phyloP scores from a whole-genome alignment of 2,888 invertebrate genomes.

The Papilio protenor region DNA sequence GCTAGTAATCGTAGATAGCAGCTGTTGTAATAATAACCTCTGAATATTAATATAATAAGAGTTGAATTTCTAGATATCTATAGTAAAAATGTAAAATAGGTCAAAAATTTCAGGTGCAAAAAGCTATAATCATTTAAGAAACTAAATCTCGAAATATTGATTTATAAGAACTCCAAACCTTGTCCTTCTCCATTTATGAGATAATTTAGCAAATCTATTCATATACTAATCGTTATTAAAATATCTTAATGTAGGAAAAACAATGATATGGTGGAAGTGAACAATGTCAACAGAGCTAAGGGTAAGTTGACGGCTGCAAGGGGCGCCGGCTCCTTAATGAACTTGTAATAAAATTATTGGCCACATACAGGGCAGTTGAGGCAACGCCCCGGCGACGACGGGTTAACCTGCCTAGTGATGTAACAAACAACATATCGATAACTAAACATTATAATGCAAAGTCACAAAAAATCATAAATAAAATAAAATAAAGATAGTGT shows the following conservation, averaged over 20 bases:
- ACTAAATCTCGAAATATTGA: neutral
- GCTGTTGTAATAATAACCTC: neutral
- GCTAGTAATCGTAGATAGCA: neutral
- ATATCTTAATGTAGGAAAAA: neutral
- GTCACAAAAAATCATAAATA: neutral
- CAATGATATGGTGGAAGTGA: slow-evolving; percentile 45
- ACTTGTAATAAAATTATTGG: slow-evolving; percentile 84
- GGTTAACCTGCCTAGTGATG: slow-evolving; percentile 75
- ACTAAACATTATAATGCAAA: neutral
- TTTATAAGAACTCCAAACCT: neutral
- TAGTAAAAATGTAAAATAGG: no score
- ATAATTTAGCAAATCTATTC: neutral
- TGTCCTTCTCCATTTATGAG: neutral
- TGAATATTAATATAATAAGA: neutral
- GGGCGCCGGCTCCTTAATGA: slow-evolving; percentile 74
- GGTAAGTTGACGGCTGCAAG: slow-evolving; percentile 65
- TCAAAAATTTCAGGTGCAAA: no score
- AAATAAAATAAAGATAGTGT: neutral
- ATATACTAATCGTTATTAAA: neutral
- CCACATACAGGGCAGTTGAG: slow-evolving; percentile 79
- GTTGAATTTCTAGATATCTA: no score
- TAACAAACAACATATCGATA: slow-evolving; percentile 53
- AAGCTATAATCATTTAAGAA: neutral
- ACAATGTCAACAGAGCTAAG: slow-evolving; percentile 55
- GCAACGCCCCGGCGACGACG: slow-evolving; percentile 77